Evolutionary conservation across 2,113 vertebrate genomes (phyloP).

Genomic region (Tetrao urogallus): DNA sequence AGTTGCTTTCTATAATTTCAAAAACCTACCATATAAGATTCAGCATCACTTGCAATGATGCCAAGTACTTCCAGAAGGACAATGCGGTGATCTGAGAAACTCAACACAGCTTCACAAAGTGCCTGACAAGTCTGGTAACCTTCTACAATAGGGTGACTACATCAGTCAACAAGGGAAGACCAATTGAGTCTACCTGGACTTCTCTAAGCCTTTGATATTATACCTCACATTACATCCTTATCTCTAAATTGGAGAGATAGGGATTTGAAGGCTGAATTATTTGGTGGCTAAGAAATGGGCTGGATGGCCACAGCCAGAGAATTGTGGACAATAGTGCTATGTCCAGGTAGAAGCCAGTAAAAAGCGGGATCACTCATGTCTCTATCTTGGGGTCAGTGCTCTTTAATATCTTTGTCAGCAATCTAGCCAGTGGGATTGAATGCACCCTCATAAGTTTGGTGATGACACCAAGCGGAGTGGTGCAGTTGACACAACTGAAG

Average conservation of each 20-base stretch:
- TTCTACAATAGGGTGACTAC: background rate
- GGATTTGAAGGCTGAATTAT: background rate
- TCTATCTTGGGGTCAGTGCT: no score
- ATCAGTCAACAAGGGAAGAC: background rate
- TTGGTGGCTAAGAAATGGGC: background rate
- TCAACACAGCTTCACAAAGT: background rate
- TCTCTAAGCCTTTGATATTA: background rate
- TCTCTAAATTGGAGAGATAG: background rate
- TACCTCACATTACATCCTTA: background rate
- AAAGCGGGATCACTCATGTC: no score
- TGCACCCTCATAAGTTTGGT: no score
- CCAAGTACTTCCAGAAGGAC: background rate
- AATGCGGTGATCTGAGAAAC: background rate
- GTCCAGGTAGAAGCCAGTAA: no score
- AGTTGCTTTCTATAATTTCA: background rate
- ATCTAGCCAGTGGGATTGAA: no score
- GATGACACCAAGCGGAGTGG: no score
- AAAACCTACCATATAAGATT: background rate
- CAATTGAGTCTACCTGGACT: background rate
- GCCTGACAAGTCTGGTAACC: background rate
- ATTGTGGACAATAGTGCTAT: no score
- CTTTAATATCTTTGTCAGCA: no score
- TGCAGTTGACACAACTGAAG: background rate
- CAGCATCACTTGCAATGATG: background rate
- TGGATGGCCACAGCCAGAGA: no score